Base-by-base conservation (phyloP, 2,797 vertebrate genomes). In the Chrysocyon brachyurus region DNA sequence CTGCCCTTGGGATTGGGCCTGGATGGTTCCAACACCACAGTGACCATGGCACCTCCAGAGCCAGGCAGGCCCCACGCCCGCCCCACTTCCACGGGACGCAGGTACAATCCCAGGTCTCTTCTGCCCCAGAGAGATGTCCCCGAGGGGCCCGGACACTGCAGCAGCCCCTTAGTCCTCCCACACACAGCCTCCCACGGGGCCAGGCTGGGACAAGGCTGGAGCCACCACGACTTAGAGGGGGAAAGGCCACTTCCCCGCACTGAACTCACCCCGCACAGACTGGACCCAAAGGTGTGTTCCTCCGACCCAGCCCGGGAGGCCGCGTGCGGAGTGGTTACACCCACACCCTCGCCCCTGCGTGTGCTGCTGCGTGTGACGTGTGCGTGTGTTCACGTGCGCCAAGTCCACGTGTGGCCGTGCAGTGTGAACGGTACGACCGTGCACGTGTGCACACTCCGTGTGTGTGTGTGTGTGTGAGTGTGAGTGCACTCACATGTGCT, bases 401-500 rank as follows among this genome's bases (percentile, higher is more conserved):
- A 33, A 17, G 77, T 52, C 17, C 19, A 78, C 22, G 40, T 2
- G 28, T 46, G 33, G 26, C 46, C 40, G 8, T n/a, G 1, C n/a
- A 11, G 61, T 66, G 26, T 64, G 10, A 12, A 22, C 36, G 21
- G 12, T 89, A 24, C 61, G 56, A 63, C 28, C 5, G 12, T 19
- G 52, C 57, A 21, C 5, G 21, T 31, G n/a, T 61, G 52, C 10
- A 12, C 46, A 31, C 21, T 15, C 52, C 36, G 6, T 82, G 33
- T 79, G 54, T 19, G 72, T 14, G 56, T 8, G 12, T 46, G 31
- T 19, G 64, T 68, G 28, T 61, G 22, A 6, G 24, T 26, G 10
- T 96, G 59, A 22, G 11, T 59, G 12, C 49, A 46, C n/a, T 73
- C 66, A 22, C 68, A 57, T 92, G 93, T 90, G 81, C 68, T 95